Conservation (phyloP, 2,797 vertebrate species). For the Amphiprion clarkii region DNA sequence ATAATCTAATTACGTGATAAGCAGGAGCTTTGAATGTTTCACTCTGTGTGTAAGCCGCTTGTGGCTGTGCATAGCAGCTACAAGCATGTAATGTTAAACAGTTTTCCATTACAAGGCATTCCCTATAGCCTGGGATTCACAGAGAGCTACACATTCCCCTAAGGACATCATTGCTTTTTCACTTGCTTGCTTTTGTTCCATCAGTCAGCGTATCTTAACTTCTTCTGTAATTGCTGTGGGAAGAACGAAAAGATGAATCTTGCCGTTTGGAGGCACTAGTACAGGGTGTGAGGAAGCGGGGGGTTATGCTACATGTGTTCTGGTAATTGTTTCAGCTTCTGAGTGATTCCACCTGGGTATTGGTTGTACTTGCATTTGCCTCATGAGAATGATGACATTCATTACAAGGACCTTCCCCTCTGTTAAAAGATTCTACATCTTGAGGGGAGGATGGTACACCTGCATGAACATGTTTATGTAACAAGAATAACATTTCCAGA, state of each 20-base stretch:
- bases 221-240: constrained; percentile 38
- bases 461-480: constrained; percentile 52
- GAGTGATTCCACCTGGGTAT: constrained; percentile 14
- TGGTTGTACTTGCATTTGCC: constrained; percentile 19
- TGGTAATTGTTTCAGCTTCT: constrained; percentile 26
- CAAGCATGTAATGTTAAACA: constrained; percentile 30
- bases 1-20: no score
- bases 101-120: constrained; percentile 35
- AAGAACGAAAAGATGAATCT: constrained; percentile 37
- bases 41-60: constrained; percentile 1
- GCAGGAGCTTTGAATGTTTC: background rate
- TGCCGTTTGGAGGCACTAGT: constrained; percentile 14
- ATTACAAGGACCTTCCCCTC: constrained; percentile 11
- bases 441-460: constrained; percentile 23
- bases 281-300: background rate
- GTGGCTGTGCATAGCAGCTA: background rate
- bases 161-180: constrained; percentile 38
- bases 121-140: constrained; percentile 23
- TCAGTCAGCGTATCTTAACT: constrained; percentile 33
- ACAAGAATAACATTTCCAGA: constrained; percentile 33
- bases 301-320: background rate
- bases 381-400: constrained; percentile 9
- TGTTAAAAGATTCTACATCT: constrained; percentile 37
- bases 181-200: constrained; percentile 37
- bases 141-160: constrained; percentile 21